Percentiles rank a stretch among this genome's conserved stretches.
phyloP scores from a whole-genome alignment of 1,140 invertebrate species.

The Carcinoscorpius rotundicauda region DNA sequence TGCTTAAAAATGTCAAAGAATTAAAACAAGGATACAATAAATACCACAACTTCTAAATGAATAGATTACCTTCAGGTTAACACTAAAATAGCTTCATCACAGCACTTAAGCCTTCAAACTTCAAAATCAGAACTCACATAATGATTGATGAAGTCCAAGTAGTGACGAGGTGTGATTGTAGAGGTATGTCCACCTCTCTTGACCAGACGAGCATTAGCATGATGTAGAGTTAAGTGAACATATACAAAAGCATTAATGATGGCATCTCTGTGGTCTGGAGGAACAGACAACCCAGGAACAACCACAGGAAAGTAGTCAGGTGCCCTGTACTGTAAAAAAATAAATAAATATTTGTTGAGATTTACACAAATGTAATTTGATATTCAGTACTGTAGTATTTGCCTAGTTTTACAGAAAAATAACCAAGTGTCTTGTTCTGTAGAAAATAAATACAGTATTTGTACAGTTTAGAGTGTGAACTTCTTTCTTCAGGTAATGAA shows the following conservation, averaged over 20 bases:
- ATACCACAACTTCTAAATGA: too few relatives aligned
- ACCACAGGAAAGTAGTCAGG: conserved; percentile 80
- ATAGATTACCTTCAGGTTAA: too few relatives aligned
- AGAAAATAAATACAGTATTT: background rate
- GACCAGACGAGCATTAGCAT: conserved; percentile 74
- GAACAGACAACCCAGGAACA: conserved; percentile 57
- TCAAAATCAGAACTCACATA: conserved; percentile 48
- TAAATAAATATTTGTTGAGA: conserved; percentile 5
- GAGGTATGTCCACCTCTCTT: conserved; percentile 89
- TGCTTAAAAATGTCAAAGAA: too few relatives aligned
- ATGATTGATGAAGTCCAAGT: conserved; percentile 99
- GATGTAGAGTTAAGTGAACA: conserved; percentile 92
- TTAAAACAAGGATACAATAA: too few relatives aligned
- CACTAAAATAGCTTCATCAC: too few relatives aligned
- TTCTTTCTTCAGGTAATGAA: too few relatives aligned
- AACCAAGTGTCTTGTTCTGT: background rate
- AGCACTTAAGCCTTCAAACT: too few relatives aligned
- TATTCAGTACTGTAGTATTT: too few relatives aligned
- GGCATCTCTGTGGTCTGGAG: conserved; percentile 66
- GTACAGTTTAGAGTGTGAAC: background rate
- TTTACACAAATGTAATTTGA: background rate
- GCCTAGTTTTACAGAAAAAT: too few relatives aligned
- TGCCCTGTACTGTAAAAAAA: conserved; percentile 51
- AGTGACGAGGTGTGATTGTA: conserved; percentile 96
- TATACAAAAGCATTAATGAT: conserved; percentile 98